Evolutionary conservation across 2,113 vertebrate species (phyloP), one percentile per base, ranked within the genome.

Genomic region (Chamaea fasciata): DNA sequence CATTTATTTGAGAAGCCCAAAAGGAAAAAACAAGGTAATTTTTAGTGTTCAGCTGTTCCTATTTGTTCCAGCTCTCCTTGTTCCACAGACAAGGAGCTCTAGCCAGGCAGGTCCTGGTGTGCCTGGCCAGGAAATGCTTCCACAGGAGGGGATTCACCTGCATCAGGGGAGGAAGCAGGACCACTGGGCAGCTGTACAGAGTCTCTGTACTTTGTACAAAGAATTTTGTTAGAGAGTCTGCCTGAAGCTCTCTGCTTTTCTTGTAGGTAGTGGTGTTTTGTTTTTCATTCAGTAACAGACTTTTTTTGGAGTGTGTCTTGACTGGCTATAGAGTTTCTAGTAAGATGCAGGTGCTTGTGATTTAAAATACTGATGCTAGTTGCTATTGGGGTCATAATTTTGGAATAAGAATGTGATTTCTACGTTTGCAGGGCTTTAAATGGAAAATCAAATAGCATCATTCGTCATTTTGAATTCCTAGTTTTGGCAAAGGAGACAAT

Each of bases 281-380:
- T 3, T 90, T 87, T 56, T 31, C 35, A 13, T 63, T 11, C 26
- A n/a, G 15, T 44, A 24, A 23, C 15, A 31, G 21, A 21, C 10
- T 15, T 22, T 53, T 63, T 41, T 31, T 8, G n/a, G 28, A 46
- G 6, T 0, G 0, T n/a, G 23, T 42, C 6, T 21, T 90, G 59
- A 30, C 44, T 52, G 18, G 24, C 27, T 68, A 2, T 17, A 47
- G 19, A 6, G 21, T 47, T 87, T 49, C 44, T 56, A 0, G 55
- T 65, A 65, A 50, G 11, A 52, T 67, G 27, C 12, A 57, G 42
- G 9, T 69, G 12, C 24, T 47, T 70, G 41, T 78, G 69, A 39
- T 47, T 65, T 35, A 69, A 50, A 59, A 30, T 15, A 55, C 3
- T 65, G 64, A 11, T 39, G 6, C 16, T 47, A 14, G 12, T 26